These are phyloP conservation scores for Mionectes olivaceus DNA, from an alignment of 2,797 vertebrate species.

Conservation along the genomic window DNA sequence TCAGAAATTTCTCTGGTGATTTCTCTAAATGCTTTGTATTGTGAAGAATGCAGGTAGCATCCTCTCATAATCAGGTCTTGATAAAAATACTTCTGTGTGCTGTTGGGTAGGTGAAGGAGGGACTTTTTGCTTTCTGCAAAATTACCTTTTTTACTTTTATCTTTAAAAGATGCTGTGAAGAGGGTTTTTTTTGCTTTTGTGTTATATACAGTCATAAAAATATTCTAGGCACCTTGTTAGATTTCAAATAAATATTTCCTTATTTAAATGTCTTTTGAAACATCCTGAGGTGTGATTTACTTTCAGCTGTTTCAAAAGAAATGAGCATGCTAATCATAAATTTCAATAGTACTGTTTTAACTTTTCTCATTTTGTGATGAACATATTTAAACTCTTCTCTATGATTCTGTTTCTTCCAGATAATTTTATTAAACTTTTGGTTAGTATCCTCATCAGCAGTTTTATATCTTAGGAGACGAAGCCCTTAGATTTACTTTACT, in stretches of 20 bases:
- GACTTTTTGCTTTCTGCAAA: background rate
- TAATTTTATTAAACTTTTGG: background rate
- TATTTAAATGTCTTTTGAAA: background rate
- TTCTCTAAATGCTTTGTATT: background rate
- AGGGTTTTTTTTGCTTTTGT: background rate
- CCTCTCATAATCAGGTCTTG: background rate
- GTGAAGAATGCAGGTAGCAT: background rate
- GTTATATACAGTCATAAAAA: background rate
- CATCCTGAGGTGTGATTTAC: background rate
- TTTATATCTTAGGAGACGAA: background rate
- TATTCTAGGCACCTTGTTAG: background rate
- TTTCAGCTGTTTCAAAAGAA: background rate
- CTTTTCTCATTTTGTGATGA: background rate
- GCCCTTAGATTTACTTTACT: background rate
- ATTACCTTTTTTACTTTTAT: background rate
- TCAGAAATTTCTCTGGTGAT: background rate
- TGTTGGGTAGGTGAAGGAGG: background rate
- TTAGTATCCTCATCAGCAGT: background rate
- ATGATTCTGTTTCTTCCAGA: background rate
- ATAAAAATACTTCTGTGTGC: background rate
- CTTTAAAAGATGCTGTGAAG: background rate
- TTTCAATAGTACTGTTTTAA: background rate
- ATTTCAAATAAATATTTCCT: background rate
- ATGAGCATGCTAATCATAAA: background rate
- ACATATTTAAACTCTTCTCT: background rate